Evolutionary conservation across 2,113 vertebrate species (phyloP).

Genomic region (Paradoxurus hermaphroditus): DNA sequence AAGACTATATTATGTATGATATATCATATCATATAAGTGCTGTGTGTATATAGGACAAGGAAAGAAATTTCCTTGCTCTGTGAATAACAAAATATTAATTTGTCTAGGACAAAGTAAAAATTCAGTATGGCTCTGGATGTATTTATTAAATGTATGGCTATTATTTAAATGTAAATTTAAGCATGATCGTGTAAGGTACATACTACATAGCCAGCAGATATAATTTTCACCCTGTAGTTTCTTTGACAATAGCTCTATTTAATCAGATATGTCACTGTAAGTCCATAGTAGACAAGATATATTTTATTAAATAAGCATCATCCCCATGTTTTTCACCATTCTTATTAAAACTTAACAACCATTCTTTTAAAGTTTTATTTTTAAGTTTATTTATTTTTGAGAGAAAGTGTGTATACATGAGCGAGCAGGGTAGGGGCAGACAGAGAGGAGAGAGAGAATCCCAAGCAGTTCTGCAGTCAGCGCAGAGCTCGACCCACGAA

Average conservation of each 20-base stretch:
- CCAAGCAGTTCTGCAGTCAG: too few relatives aligned
- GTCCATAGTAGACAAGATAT: neutral
- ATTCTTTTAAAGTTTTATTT: neutral
- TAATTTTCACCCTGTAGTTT: neutral
- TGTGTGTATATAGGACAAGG: neutral
- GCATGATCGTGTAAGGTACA: neutral
- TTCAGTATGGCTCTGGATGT: neutral
- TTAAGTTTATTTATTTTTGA: too few relatives aligned
- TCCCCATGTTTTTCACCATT: neutral
- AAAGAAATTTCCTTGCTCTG: neutral
- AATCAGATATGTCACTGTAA: neutral
- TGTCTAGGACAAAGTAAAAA: neutral
- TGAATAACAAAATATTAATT: neutral
- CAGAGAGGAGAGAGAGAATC: too few relatives aligned
- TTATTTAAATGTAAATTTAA: constrained; percentile 2
- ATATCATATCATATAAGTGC: neutral
- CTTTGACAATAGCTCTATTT: neutral
- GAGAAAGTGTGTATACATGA: too few relatives aligned
- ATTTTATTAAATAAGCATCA: neutral
- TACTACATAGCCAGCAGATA: neutral
- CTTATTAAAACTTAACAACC: neutral
- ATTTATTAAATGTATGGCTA: neutral
- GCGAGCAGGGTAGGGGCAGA: too few relatives aligned
- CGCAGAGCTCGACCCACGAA: too few relatives aligned
- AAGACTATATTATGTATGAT: neutral